A percentile compares a stretch with the other conserved stretches of the same genome.
Conservation (phyloP, 2,797 vertebrate species). For the Phalanger gymnotis region DNA sequence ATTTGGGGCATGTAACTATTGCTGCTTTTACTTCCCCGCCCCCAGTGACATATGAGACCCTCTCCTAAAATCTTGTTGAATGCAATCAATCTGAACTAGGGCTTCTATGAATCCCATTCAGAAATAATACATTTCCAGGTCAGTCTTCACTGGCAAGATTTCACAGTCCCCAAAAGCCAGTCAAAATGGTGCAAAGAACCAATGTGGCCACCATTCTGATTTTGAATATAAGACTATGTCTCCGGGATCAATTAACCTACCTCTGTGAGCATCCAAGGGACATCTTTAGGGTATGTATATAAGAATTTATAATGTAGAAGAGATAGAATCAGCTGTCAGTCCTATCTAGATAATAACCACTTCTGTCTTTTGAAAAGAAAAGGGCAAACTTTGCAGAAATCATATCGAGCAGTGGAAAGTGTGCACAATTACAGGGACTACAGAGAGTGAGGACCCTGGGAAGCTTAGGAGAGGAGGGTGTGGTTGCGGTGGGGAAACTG, state of each 20-base stretch:
- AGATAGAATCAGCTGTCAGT: constrained; percentile 69
- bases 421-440: constrained; percentile 37
- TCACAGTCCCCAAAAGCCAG: constrained; percentile 64
- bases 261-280: constrained; percentile 76
- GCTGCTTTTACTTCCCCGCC: constrained; percentile 75
- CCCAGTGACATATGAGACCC: constrained; percentile 70
- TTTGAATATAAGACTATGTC: constrained; percentile 72
- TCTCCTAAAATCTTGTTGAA: constrained; percentile 76
- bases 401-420: constrained; percentile 49
- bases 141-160: constrained; percentile 79
- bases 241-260: constrained; percentile 80
- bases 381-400: constrained; percentile 73
- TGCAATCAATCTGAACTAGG: constrained; percentile 79
- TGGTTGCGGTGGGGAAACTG: not conserved
- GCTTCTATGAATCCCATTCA: constrained; percentile 77
- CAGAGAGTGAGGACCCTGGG: not conserved
- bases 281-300: constrained; percentile 75
- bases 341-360: constrained; percentile 71
- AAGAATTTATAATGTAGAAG: constrained; percentile 80
- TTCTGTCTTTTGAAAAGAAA: constrained; percentile 49
- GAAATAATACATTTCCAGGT: constrained; percentile 81
- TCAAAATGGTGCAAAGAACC: constrained; percentile 66
- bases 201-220: constrained; percentile 63
- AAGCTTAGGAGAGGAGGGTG: not conserved
- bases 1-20: constrained; percentile 64